Evolutionary conservation across 30 jellyfish, hydroid and myxozoan genomes (phyloP), one percentile per base, ranked within the genome.

Genomic region (Mastigias papua): DNA sequence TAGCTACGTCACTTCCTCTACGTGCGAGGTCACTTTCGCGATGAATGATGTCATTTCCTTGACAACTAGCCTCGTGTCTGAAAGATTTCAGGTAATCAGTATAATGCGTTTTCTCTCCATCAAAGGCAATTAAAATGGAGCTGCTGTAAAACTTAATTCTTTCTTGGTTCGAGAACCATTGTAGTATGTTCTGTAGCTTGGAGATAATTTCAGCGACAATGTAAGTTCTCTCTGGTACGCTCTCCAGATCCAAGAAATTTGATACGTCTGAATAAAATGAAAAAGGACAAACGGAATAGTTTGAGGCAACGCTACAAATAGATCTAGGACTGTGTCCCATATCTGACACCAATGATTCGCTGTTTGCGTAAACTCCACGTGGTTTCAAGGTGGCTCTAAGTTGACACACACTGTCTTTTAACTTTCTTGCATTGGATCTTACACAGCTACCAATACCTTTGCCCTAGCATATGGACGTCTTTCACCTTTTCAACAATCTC

Each of bases 91-190:
- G 3, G 32, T 1, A 28, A 57, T 0, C 31, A 15, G 66, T 57
- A 46, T 83, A 83, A 0, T 83, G 34, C 0, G 80, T 50, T 21
- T 7, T 22, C 11, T 70, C 72, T 7, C 92, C 92, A 54, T 83
- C 92, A 33, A 69, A 83, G 0, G 86, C 92, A 48, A 83, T 83
- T 2, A 83, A 46, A 46, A 83, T 83, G 17, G 92, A 83, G 82
- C 92, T 83, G 50, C 92, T 83, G 80, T 48, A 83, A 23, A 83
- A 83, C 54, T 83, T 71, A 15, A 83, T 73, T 26, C 73, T 28
- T 23, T 54, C 71, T 58, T 83, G 92, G 34, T 71, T 71, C 51
- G 80, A 83, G 63, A 83, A 83, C 92, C 92, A 83, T 17, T 33
- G 27, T 8, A 13, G 73, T 50, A 83, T 54, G 1, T 37, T 65